phyloP scores from a whole-genome alignment of 2,113 vertebrate genomes.

The Leucopsar rothschildi region DNA sequence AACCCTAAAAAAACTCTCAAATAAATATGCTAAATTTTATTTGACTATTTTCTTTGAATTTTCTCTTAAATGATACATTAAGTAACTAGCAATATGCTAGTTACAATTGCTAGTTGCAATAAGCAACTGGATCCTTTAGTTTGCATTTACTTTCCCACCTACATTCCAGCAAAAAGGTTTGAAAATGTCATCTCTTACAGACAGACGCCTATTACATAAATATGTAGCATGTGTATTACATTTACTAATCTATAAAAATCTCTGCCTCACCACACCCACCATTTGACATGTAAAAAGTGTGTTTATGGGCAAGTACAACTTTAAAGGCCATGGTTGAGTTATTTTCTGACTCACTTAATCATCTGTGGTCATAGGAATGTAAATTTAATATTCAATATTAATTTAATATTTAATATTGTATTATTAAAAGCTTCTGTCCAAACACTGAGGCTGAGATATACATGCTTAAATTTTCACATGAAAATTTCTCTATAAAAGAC shows the following conservation, averaged over 20 bases:
- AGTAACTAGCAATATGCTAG: not conserved
- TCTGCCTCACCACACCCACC: not conserved
- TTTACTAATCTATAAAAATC: not conserved
- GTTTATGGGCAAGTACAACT: not conserved
- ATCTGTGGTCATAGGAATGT: not conserved
- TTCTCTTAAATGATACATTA: not conserved
- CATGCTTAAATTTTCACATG: not conserved
- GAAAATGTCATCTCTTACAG: not conserved
- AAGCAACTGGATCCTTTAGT: not conserved
- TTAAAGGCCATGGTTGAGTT: not conserved
- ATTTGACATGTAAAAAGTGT: not conserved
- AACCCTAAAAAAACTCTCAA: not conserved
- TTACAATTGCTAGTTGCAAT: no score
- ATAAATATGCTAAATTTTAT: not conserved
- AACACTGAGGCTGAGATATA: rapidly evolving
- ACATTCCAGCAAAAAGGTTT: not conserved
- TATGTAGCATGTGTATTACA: not conserved
- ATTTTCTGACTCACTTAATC: not conserved
- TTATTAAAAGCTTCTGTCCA: not conserved
- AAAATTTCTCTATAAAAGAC: not conserved
- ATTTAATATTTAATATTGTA: not conserved
- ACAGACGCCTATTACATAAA: not conserved
- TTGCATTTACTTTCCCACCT: not conserved
- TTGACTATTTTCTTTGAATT: not conserved
- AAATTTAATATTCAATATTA: not conserved